Percentiles rank a stretch among this genome's conserved stretches.
Conservation (phyloP, 2,113 vertebrate species). For the Podarcis raffonei region DNA sequence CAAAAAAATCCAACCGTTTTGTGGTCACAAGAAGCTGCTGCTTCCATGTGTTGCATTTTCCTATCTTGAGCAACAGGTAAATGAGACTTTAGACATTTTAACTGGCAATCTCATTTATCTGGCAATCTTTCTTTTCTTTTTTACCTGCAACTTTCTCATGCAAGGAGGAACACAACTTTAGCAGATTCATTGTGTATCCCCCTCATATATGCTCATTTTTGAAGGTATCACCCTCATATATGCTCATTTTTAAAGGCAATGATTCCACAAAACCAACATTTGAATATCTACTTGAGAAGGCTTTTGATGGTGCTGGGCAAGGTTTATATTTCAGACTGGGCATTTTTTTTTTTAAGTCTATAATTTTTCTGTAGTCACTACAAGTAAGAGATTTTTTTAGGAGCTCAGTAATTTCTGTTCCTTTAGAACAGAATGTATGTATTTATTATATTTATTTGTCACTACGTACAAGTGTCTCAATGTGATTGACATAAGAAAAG, state of each 20-base stretch:
- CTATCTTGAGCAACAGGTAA: too few relatives aligned
- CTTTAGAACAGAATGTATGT: too few relatives aligned
- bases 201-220: not conserved
- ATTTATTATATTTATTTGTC: not conserved
- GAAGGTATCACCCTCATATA: too few relatives aligned
- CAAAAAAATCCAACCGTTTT: not conserved
- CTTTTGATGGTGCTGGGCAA: not conserved
- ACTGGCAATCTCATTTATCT: not conserved
- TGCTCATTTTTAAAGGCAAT: not conserved
- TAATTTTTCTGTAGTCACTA: not conserved
- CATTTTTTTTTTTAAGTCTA: not conserved
- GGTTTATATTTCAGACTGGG: not conserved
- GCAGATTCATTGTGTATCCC: not conserved
- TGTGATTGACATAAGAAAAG: too few relatives aligned
- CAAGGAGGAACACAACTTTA: not conserved
- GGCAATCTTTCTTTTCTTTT: too few relatives aligned
- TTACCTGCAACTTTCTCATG: not conserved
- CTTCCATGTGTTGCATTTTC: not conserved
- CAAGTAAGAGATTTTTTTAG: not conserved
- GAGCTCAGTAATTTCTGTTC: too few relatives aligned
- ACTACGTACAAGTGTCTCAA: not conserved
- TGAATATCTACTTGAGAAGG: not conserved
- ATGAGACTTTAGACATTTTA: not conserved
- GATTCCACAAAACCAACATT: not conserved
- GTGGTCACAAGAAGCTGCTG: conserved; percentile 2